Base-by-base conservation (phyloP, 2,888 invertebrate species). In the Sphinx pinastri region DNA sequence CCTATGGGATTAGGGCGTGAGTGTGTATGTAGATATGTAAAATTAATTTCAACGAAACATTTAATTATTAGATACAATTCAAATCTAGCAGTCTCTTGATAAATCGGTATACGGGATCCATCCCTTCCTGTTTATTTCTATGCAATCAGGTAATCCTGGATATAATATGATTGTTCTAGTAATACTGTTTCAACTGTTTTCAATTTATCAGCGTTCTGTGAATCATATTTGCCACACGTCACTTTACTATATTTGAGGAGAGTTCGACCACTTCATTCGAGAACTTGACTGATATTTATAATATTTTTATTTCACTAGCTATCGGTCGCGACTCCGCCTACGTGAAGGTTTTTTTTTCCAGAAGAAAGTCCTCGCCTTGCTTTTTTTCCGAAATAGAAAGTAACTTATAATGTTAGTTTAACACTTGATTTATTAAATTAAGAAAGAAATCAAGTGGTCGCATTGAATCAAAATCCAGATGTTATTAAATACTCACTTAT, bases 141-240 rank as follows among this genome's bases (percentile, higher is more conserved):
- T 19, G 55, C 47, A 12, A 63, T 49, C 63, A 49, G 47, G 25
- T 63, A 63, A 63, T 63, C 63, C 63, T 8, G 11, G 16, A 19
- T n/a, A 45, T 16, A 8, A 45, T 12, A 47, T 19, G 16, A 38
- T 38, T 47, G 47, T 12, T 19, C 7, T 19, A 13, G n/a, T 10
- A 19, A 63, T 47, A 63, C 19, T n/a, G n/a, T n/a, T n/a, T n/a
- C 60, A 49, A 63, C 19, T 59, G 11, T 60, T 45, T 63, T 49
- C 49, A 47, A 19, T 47, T 49, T 49, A 16, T 14, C 14, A 14
- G 14, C 45, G 57, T 19, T 19, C 12, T 5, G 49, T 63, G 49
- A 63, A 47, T 60, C 60, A 60, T 63, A 19, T 63, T 63, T 38
- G n/a, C 19, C 12, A 31, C 19, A 63, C 63, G 49, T 63, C 47